phyloP scores from a whole-genome alignment of 1,140 invertebrate species.

The Anastrepha ludens region DNA sequence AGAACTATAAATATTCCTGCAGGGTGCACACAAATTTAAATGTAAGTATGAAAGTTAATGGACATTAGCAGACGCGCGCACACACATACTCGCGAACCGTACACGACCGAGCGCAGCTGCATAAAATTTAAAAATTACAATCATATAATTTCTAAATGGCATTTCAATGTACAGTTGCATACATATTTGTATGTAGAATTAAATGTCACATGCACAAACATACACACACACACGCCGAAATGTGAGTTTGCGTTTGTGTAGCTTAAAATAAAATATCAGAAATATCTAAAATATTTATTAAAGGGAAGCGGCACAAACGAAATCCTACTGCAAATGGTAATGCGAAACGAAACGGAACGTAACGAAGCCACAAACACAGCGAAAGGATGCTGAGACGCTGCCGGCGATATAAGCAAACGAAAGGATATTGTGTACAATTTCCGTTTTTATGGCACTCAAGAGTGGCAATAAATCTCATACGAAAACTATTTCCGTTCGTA shows the following conservation, averaged over 20 bases:
- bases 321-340: background rate
- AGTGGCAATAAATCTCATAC: conserved; percentile 57
- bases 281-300: conserved; percentile 52
- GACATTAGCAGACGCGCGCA: too few relatives aligned
- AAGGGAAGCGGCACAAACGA: conserved; percentile 42
- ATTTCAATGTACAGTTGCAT: background rate
- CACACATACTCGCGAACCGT: too few relatives aligned
- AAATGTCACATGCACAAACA: background rate
- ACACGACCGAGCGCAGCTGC: background rate
- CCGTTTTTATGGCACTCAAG: conserved; percentile 57
- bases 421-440: conserved; percentile 58
- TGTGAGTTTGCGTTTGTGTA: background rate
- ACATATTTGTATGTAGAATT: background rate
- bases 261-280: conserved; percentile 28
- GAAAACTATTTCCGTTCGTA: conserved; percentile 55
- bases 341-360: conserved; percentile 13
- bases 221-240: background rate
- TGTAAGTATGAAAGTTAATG: background rate
- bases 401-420: conserved; percentile 34
- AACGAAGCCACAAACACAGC: conserved; percentile 5
- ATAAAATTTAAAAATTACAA: conserved; percentile 8
- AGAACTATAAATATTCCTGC: too few relatives aligned
- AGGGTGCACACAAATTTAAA: background rate
- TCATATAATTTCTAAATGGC: conserved; percentile 26
- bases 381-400: conserved; percentile 19